Conservation (phyloP, 92 coral and sea anemone genomes). For the Hydrozoanthus gracilis region DNA sequence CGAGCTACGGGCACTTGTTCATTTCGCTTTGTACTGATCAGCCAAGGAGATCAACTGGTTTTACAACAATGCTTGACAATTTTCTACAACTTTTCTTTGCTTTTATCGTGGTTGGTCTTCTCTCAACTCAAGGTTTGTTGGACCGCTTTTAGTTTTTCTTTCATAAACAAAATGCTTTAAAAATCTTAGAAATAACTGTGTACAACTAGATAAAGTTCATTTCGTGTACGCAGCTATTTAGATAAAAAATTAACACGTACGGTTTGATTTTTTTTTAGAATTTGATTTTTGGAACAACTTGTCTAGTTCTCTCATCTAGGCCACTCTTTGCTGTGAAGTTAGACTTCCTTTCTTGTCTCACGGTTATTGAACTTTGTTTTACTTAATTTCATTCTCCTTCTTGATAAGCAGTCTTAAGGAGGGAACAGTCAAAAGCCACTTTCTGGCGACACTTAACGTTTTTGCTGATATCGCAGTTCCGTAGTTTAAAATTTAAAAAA, state of each 20-base stretch:
- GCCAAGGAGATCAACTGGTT: neutral
- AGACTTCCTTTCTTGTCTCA: too few species aligned
- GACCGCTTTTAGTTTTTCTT: neutral
- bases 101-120: neutral
- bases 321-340: too few species aligned
- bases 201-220: neutral
- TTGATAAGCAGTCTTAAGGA: too few species aligned
- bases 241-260: too few species aligned
- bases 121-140: neutral
- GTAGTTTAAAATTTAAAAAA: neutral
- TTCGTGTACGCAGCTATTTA: too few species aligned
- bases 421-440: neutral
- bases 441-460: neutral
- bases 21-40: neutral
- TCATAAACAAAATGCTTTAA: neutral
- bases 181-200: neutral
- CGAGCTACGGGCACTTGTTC: neutral
- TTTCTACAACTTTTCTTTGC: neutral
- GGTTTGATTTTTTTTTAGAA: too few species aligned
- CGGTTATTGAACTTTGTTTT: too few species aligned
- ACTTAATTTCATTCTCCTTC: too few species aligned
- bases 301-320: too few species aligned
- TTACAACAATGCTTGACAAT: neutral
- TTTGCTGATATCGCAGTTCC: neutral
- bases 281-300: too few species aligned